Conservation (phyloP, 2,888 invertebrate genomes). For the Plagodis pulveraria region DNA sequence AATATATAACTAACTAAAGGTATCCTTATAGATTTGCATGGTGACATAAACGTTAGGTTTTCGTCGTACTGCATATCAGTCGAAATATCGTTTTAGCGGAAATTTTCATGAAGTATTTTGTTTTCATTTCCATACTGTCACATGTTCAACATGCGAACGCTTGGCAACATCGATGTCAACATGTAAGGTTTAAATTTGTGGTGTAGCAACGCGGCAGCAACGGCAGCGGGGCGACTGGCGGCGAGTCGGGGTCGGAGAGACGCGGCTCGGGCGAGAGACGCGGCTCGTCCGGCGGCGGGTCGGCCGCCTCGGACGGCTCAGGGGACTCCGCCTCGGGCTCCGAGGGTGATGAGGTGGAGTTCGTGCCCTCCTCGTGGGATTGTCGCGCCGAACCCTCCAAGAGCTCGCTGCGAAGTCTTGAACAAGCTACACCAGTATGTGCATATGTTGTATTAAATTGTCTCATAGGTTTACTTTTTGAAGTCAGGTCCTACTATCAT, state of each 20-base stretch:
- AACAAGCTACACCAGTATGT: slow-evolving; percentile 62
- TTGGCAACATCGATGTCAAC: too few species aligned
- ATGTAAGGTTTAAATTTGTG: background rate
- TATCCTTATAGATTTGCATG: too few species aligned
- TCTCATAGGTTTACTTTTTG: too few species aligned
- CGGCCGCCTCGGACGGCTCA: slow-evolving; percentile 55
- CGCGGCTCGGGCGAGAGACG: slow-evolving; percentile 24
- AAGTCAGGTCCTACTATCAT: too few species aligned
- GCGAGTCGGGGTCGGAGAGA: slow-evolving; percentile 29
- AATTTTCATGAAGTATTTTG: too few species aligned
- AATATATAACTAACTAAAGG: too few species aligned
- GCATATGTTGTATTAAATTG: too few species aligned
- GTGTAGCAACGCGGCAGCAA: slow-evolving; percentile 57
- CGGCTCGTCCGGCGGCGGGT: slow-evolving; percentile 37
- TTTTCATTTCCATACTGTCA: too few species aligned
- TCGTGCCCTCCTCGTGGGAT: slow-evolving; percentile 93
- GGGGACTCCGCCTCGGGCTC: slow-evolving; percentile 69
- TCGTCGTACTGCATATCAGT: too few species aligned
- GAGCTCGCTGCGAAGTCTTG: slow-evolving; percentile 86
- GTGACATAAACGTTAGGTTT: too few species aligned
- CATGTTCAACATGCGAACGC: too few species aligned
- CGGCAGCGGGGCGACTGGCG: slow-evolving; percentile 40
- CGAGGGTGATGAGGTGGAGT: slow-evolving; percentile 88
- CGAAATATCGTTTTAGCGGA: too few species aligned
- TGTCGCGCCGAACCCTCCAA: slow-evolving; percentile 90